Evolutionary conservation across 2,113 vertebrate genomes (phyloP).

Genomic region (Ceyx melanurus): DNA sequence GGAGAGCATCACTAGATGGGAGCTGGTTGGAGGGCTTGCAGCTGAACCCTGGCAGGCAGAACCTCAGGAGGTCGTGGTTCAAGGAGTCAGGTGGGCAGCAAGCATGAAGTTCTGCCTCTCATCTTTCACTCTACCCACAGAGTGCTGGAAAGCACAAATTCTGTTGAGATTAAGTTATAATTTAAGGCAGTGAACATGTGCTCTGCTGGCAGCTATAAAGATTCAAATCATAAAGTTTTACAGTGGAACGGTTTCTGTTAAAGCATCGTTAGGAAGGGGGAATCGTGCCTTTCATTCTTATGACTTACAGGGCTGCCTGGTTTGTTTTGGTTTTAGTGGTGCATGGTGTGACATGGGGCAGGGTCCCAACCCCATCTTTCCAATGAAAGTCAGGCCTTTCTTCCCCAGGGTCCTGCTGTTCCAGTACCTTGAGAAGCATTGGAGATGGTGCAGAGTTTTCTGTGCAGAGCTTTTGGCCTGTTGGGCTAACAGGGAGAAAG

Average conservation of each 20-base stretch:
- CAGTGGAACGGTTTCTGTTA: conserved; percentile 86
- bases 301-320: conserved; percentile 77
- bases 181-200: conserved; percentile 84
- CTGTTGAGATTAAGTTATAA: conserved; percentile 83
- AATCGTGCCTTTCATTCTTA: conserved; percentile 84
- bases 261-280: conserved; percentile 82
- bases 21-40: background rate
- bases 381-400: conserved; percentile 59
- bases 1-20: background rate
- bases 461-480: background rate
- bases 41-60: background rate
- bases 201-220: conserved; percentile 83
- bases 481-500: background rate
- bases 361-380: conserved; percentile 39
- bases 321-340: conserved; percentile 74
- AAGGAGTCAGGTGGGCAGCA: conserved; percentile 44
- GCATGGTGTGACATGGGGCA: conserved; percentile 61
- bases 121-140: conserved; percentile 54
- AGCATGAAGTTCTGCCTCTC: background rate
- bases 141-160: conserved; percentile 69
- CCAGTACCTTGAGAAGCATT: background rate
- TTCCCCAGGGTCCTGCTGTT: background rate
- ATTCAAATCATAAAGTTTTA: conserved; percentile 89
- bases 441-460: background rate
- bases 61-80: background rate